A percentile compares a stretch with the other conserved stretches of the same genome.
phyloP scores from a whole-genome alignment of 1,140 invertebrate genomes.

The Ips nitidus region DNA sequence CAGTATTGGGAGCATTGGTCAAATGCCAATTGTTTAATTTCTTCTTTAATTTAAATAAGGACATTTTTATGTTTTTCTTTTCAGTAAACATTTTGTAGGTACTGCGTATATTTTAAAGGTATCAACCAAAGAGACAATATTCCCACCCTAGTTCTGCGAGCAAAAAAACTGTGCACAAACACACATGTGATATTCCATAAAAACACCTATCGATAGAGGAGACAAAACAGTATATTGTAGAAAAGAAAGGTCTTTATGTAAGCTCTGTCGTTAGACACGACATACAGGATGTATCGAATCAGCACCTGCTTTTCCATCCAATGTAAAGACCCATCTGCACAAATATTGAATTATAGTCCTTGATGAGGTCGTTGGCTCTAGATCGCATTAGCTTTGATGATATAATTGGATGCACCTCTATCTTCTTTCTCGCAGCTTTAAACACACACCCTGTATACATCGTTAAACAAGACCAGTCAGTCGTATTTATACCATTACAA shows the following conservation, averaged over 20 bases:
- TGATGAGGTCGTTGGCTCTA: slow-evolving; percentile 1
- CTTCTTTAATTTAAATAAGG: too few relatives aligned
- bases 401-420: not conserved
- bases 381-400: not conserved
- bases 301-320: slow-evolving; percentile 21
- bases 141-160: too few relatives aligned
- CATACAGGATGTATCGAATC: slow-evolving; percentile 26
- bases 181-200: too few relatives aligned
- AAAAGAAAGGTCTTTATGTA: slow-evolving; percentile 10
- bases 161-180: too few relatives aligned
- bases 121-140: too few relatives aligned
- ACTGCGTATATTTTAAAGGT: too few relatives aligned
- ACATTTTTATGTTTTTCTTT: too few relatives aligned
- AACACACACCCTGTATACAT: slow-evolving; percentile 16
- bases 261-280: slow-evolving; percentile 17
- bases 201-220: too few relatives aligned
- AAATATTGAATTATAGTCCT: slow-evolving; percentile 22
- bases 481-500: slow-evolving; percentile 10
- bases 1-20: too few relatives aligned
- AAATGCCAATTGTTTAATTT: too few relatives aligned
- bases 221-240: slow-evolving; percentile 11
- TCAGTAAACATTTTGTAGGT: too few relatives aligned
- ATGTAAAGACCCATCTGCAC: slow-evolving; percentile 25
- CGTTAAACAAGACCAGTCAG: slow-evolving; percentile 4
- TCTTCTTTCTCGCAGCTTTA: not conserved